Evolutionary conservation across 2,888 invertebrate genomes (phyloP).

Genomic region (Drosophila ezoana): DNA sequence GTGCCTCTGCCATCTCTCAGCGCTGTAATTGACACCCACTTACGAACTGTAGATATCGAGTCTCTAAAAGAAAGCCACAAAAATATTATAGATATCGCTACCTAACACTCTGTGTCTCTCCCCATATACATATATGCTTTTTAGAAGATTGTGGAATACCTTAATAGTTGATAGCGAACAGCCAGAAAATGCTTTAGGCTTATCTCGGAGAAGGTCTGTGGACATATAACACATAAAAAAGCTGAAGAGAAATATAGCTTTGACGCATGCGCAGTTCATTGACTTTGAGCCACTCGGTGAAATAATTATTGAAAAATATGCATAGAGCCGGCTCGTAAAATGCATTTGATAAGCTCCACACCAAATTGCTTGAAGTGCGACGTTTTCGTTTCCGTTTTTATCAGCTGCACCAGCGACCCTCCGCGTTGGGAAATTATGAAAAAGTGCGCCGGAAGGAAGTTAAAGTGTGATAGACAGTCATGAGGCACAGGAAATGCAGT

Average conservation of each 20-base stretch:
- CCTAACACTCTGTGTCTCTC: conserved; percentile 11
- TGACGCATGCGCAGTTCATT: conserved; percentile 71
- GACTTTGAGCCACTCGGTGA: conserved; percentile 40
- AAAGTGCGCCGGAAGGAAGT: conserved; percentile 74
- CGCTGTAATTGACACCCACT: conserved; percentile 82
- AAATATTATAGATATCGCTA: conserved; percentile 30
- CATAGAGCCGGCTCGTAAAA: conserved; percentile 55
- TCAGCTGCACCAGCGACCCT: conserved; percentile 25
- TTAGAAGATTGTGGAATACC: conserved; percentile 53
- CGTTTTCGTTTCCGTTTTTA: conserved; percentile 69
- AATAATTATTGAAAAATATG: conserved; percentile 59
- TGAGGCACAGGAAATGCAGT: conserved; percentile 75
- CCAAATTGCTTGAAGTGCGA: conserved; percentile 46
- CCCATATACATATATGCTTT: background rate
- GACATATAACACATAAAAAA: conserved; percentile 39
- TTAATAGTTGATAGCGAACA: conserved; percentile 53
- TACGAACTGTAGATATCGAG: conserved; percentile 54
- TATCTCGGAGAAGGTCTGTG: conserved; percentile 59
- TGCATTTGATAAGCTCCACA: conserved; percentile 74
- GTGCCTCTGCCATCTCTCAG: conserved; percentile 22
- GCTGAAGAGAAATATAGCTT: conserved; percentile 26
- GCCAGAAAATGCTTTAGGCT: conserved; percentile 53
- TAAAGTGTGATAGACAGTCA: conserved; percentile 63
- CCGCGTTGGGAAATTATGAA: conserved; percentile 37
- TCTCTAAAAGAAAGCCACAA: conserved; percentile 36